Percentiles rank a stretch among this genome's conserved stretches.
These are phyloP conservation scores for Brachynemurus nebulosus DNA, from an alignment of 2,888 invertebrate species.

Conservation along the genomic window DNA sequence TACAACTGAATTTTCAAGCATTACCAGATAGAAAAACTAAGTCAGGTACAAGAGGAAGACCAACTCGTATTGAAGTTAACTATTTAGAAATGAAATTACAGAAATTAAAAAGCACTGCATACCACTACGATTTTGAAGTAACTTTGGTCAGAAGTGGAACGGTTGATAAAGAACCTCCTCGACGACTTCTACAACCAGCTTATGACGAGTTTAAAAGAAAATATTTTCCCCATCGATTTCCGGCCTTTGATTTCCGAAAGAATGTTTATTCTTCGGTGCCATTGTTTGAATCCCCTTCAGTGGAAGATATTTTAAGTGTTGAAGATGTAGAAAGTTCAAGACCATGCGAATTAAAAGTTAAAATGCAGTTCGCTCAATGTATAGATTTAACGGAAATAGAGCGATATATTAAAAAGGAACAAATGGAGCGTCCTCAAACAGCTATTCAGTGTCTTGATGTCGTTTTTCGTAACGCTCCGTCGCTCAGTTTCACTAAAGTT, in stretches of 20 bases:
- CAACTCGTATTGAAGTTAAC: conserved; percentile 42
- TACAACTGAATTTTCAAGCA: conserved; percentile 11
- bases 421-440: conserved; percentile 37
- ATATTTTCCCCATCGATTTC: conserved; percentile 32
- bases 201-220: conserved; percentile 24
- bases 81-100: conserved; percentile 43
- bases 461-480: conserved; percentile 54
- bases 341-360: conserved; percentile 32
- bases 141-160: conserved; percentile 43
- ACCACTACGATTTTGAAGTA: conserved; percentile 74
- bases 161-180: too few species aligned
- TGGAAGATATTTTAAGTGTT: conserved; percentile 25
- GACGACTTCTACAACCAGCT: conserved; percentile 40
- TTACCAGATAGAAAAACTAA: conserved; percentile 14
- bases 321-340: conserved; percentile 21
- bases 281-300: conserved; percentile 31
- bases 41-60: conserved; percentile 31
- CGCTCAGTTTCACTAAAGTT: conserved; percentile 38
- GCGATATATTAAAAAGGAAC: conserved; percentile 30
- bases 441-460: conserved; percentile 74
- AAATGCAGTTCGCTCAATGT: conserved; percentile 37
- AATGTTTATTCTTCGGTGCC: conserved; percentile 43
- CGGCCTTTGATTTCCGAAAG: conserved; percentile 63
- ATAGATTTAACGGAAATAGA: conserved; percentile 38
- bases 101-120: conserved; percentile 32